Conservation (phyloP, 2,797 vertebrate species). For the Periophthalmus magnuspinnatus region DNA sequence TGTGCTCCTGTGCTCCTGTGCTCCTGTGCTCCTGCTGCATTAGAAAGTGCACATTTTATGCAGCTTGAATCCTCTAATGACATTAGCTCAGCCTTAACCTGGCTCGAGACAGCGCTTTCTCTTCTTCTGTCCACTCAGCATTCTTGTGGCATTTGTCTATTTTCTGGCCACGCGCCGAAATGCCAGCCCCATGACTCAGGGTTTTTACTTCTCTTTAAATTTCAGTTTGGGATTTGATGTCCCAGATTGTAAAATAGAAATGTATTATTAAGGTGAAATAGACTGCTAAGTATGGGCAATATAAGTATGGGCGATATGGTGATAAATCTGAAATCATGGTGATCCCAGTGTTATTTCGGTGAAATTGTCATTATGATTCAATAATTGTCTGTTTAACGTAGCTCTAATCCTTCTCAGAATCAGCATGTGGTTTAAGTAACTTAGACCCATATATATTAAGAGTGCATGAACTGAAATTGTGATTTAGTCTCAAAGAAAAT, state of each 20-base stretch:
- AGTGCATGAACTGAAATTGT: background rate
- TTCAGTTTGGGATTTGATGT: conserved; percentile 73
- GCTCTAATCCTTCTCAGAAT: background rate
- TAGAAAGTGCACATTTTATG: conserved; percentile 72
- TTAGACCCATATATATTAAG: background rate
- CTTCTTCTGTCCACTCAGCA: conserved; percentile 70
- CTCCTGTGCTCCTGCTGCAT: conserved; percentile 65
- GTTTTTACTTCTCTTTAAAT: conserved; percentile 64
- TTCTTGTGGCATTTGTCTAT: conserved; percentile 69
- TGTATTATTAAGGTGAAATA: conserved; percentile 36
- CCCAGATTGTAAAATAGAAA: conserved; percentile 70
- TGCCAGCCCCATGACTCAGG: conserved; percentile 60
- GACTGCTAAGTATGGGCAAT: background rate
- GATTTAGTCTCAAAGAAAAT: background rate
- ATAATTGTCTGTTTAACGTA: background rate
- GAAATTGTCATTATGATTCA: background rate
- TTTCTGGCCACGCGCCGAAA: conserved; percentile 58
- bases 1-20: conserved; percentile 64
- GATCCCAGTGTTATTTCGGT: background rate
- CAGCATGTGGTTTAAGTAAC: background rate
- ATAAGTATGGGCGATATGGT: background rate
- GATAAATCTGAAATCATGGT: background rate
- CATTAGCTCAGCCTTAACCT: conserved; percentile 64
- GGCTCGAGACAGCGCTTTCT: conserved; percentile 64
- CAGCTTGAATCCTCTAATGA: conserved; percentile 72